Base-by-base conservation (phyloP, 2,113 vertebrate genomes). In the Heterotilapia buettikoferi region DNA sequence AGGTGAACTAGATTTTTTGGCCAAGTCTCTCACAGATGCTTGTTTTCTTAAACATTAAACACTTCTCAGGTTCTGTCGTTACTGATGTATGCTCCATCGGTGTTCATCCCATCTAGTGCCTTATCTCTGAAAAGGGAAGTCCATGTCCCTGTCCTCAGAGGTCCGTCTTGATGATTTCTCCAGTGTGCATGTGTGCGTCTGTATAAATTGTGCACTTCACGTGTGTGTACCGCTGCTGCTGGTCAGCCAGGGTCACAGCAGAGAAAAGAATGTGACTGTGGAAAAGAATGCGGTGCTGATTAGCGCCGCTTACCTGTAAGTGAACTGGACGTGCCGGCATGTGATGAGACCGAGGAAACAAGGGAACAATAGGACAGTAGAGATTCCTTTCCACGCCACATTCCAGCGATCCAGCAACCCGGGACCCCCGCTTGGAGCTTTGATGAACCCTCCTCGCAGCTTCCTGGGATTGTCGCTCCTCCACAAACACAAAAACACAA, bases 391-490 rank as follows among this genome's bases (percentile, higher is more conserved):
- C 99, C 98, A 96, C 92, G 92, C 90, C 6, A 92, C 97, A 98
- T 97, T 97, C 97, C 98, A 98, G 92, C 92, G 85, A 96, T 95
- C 92, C 94, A 92, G 91, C 85, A 96, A 97, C 97, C 97, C 95
- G 97, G 97, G 97, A 94, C 97, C 97, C 95, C 95, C 91, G 96
- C 95, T 96, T 96, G 84, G 96, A 91, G 95, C 98, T 99, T 99
- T 99, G 99, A 99, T 99, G 98, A 99, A 97, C 97, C 97, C 96
- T 98, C 96, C 97, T 97, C 96, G 94, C 81, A 4, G 97, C 97
- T 99, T 99, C 99, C 99, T 99, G 98, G 98, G 98, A 99, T 99
- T 99, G 98, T 99, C 97, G 97, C 97, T 97, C 95, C 96, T 97
- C 96, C 89, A 92, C 97, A 97, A 98, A 98, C 97, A 96, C 97